phyloP scores from a whole-genome alignment of 64 coral and sea anemone genomes.

The Hydrozoanthus tunicans region DNA sequence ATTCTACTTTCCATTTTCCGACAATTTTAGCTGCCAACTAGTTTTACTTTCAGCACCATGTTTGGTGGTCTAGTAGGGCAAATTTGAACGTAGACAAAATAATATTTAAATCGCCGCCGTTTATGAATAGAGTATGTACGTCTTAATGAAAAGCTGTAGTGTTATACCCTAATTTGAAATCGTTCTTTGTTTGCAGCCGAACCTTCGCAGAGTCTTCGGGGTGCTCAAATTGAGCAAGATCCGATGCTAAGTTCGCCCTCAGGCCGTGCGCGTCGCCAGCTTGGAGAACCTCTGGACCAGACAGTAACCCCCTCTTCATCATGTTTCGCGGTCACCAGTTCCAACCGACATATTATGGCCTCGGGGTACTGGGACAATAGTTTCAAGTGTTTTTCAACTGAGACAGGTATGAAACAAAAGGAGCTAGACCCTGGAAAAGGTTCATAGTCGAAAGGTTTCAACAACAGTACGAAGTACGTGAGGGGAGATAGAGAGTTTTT shows the following conservation, averaged over 20 bases:
- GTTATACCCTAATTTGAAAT: neutral
- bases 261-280: slow-evolving; percentile 80
- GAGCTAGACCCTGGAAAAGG: no score
- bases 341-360: slow-evolving; percentile 93
- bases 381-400: slow-evolving; percentile 94
- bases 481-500: no score
- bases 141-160: no score
- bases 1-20: no score
- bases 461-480: no score
- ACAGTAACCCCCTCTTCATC: slow-evolving; percentile 87
- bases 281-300: slow-evolving; percentile 96
- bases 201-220: slow-evolving; percentile 71
- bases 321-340: slow-evolving; percentile 88
- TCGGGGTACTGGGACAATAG: slow-evolving; percentile 99
- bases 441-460: no score
- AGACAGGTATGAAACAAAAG: slow-evolving; percentile 63
- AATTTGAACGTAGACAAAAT: no score
- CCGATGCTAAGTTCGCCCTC: slow-evolving; percentile 72
- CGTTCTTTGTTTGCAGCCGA: slow-evolving; percentile 26
- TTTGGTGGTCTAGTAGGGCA: no score
- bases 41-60: no score
- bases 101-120: no score
- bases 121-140: no score
- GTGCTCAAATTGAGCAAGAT: slow-evolving; percentile 88
- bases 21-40: no score